A percentile compares a stretch with the other conserved stretches of the same genome.
phyloP scores from a whole-genome alignment of 2,888 invertebrate genomes.

The Spialia ferax region DNA sequence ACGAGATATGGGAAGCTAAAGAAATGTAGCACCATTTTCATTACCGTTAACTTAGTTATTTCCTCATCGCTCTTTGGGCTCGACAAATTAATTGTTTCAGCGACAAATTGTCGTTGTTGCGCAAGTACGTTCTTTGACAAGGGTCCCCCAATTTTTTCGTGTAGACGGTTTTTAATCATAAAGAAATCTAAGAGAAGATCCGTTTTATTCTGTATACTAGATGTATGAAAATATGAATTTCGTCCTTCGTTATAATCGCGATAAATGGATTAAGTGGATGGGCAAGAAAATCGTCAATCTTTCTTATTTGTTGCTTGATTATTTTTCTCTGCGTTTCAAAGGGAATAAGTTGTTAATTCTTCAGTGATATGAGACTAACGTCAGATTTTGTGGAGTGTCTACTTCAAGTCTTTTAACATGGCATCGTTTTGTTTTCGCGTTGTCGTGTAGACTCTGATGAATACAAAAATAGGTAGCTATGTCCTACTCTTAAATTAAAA shows the following conservation, averaged over 20 bases:
- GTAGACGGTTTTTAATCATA: slow-evolving; percentile 56
- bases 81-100: slow-evolving; percentile 59
- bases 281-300: no score
- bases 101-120: slow-evolving; percentile 76
- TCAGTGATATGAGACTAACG: no score
- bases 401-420: no score
- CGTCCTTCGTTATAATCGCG: not conserved
- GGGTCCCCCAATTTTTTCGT: slow-evolving; percentile 64
- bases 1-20: slow-evolving; percentile 9
- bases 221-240: not conserved
- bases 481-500: no score
- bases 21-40: slow-evolving; percentile 50
- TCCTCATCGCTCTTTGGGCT: slow-evolving; percentile 61
- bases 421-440: no score
- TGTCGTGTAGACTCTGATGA: no score
- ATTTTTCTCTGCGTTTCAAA: no score
- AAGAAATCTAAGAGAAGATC: slow-evolving; percentile 14
- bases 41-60: slow-evolving; percentile 67
- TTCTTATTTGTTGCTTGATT: no score
- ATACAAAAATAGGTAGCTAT: no score
- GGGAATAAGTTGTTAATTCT: no score
- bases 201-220: not conserved
- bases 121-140: slow-evolving; percentile 73
- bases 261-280: not conserved
- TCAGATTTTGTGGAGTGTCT: no score